Conservation (phyloP, 2,113 vertebrate species). For the Cryptotis parvus region DNA sequence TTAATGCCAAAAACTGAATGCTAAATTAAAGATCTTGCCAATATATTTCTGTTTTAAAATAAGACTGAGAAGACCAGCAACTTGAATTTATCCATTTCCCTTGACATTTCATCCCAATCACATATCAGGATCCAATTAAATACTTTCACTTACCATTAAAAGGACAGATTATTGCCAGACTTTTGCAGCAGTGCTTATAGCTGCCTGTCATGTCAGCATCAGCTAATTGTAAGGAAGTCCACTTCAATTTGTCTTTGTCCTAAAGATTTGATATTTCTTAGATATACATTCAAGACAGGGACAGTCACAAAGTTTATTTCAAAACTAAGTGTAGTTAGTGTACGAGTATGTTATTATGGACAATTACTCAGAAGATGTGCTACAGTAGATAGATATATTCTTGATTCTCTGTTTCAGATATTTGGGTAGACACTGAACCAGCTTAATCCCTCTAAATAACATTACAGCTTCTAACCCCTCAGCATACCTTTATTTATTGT, state of each 20-base stretch:
- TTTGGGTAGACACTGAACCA: not conserved
- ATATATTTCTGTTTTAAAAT: constrained; percentile 63
- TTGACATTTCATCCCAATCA: constrained; percentile 69
- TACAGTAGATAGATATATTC: not conserved
- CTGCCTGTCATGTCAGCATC: constrained; percentile 53
- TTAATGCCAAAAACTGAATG: constrained; percentile 65
- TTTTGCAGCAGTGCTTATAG: constrained; percentile 16
- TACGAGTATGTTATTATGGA: not conserved
- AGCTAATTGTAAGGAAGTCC: constrained; percentile 62
- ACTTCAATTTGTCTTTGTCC: constrained; percentile 68
- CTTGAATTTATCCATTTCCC: constrained; percentile 64
- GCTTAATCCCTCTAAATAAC: not conserved
- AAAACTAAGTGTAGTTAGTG: constrained; percentile 30
- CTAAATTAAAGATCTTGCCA: constrained; percentile 65
- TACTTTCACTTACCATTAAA: constrained; percentile 62
- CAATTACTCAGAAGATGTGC: constrained; percentile 1
- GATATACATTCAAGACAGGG: constrained; percentile 55
- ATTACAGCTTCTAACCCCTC: not conserved
- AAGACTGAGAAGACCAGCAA: constrained; percentile 62
- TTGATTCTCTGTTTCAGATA: constrained; percentile 26
- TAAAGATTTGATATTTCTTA: constrained; percentile 58
- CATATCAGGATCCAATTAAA: constrained; percentile 70
- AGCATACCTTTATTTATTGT: not conserved
- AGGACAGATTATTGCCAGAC: constrained; percentile 61
- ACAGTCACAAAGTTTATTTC: not conserved